Base-by-base conservation (phyloP, 2,888 invertebrate genomes). In the Acleris holmiana region DNA sequence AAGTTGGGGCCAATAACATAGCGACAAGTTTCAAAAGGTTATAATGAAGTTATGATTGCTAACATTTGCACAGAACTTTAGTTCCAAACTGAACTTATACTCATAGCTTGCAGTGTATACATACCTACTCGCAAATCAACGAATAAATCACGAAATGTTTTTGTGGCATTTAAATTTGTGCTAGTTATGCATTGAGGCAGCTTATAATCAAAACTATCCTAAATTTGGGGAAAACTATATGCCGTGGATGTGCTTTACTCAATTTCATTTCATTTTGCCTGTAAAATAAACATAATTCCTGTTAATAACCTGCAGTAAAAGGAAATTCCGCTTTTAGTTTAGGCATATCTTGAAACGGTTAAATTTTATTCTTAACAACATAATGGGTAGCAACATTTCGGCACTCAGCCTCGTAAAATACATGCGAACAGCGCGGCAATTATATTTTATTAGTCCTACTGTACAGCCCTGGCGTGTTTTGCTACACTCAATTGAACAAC, bases 401-500 rank as follows among this genome's bases (percentile, higher is more conserved):
- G 59, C 61, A 68, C 65, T 66, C 61, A 17, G 10, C 41, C 50
- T 53, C 47, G 60, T 66, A 63, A 66, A 64, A 54, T 48, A 64
- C 64, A 59, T 64, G 48, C 63, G 51, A 64, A 64, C 53, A 53
- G 56, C 62, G 60, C 61, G 58, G 66, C 60, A 69, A 68, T 68
- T 69, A 69, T 69, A 62, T 69, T 66, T 68, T 69, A 68, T 68
- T 69, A 68, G 66, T 53, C 54, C 53, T 2, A 59, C 53, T 64
- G 64, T 64, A 64, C 64, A 23, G 57, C 51, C 17, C 13, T 57
- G 35, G 63, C 64, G 58, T 64, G 64, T 48, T 59, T 25, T 48
- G 58, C 40, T 54, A 47, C 53, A 53, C 58, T 64, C 63, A 21
- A 59, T 59, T 54, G 58, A 44, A 17, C 64, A 64, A 48, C 44